Evolutionary conservation across 2,113 vertebrate species (phyloP).

Genomic region (Henicopernis longicauda): DNA sequence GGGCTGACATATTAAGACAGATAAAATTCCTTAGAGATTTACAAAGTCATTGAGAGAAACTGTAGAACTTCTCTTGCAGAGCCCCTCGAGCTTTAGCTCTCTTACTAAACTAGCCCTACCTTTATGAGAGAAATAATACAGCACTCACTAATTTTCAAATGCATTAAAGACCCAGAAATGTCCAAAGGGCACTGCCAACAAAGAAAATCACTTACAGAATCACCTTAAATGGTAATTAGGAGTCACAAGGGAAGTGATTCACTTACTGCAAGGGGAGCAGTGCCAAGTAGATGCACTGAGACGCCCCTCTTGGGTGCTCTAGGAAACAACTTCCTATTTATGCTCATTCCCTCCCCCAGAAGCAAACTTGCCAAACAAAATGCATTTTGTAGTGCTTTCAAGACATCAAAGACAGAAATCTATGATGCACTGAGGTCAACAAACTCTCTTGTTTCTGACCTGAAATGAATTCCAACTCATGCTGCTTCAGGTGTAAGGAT

Average conservation of each 20-base stretch:
- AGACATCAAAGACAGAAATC: not conserved
- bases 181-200: not conserved
- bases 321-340: not conserved
- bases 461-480: not conserved
- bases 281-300: not conserved
- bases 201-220: not conserved
- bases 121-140: constrained; percentile 1
- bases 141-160: not conserved
- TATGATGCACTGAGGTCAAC: not conserved
- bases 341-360: not conserved
- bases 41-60: not conserved
- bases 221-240: not conserved
- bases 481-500: not conserved
- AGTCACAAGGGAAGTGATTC: not conserved
- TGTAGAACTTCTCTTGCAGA: not conserved
- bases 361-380: not conserved
- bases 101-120: not conserved
- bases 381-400: not conserved
- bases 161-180: not conserved
- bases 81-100: not conserved
- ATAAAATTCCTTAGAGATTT: not conserved
- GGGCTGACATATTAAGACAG: not conserved
- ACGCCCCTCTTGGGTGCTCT: not conserved
- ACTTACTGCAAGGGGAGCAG: not conserved
- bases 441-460: not conserved